These are phyloP conservation scores for Lucilia cuprina DNA, from an alignment of 1,140 invertebrate species.

Conservation along the genomic window DNA sequence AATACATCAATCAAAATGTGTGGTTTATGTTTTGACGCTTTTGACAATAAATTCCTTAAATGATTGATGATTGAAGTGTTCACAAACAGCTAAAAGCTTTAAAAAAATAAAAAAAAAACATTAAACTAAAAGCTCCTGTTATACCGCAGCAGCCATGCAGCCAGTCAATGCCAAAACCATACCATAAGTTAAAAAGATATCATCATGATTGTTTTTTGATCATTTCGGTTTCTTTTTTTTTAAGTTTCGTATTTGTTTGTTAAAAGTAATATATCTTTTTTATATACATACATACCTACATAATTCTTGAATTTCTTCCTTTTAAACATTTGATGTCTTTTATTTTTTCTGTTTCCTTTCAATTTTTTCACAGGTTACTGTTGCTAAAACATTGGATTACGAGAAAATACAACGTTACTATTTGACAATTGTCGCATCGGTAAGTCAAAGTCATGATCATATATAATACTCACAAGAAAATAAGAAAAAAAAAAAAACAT, in stretches of 20 bases:
- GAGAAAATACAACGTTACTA: constrained; percentile 88
- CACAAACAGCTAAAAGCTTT: not conserved
- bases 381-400: constrained; percentile 88
- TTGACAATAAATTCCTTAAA: constrained; percentile 34
- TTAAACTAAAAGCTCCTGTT: not conserved
- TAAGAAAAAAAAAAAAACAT: not conserved
- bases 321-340: not conserved
- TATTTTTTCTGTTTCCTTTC: not conserved
- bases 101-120: not conserved
- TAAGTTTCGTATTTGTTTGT: not conserved
- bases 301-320: not conserved
- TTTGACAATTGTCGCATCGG: constrained; percentile 86
- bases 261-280: not conserved
- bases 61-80: constrained; percentile 33
- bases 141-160: not conserved
- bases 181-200: not conserved
- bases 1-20: constrained; percentile 30
- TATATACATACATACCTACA: too few relatives aligned
- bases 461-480: constrained; percentile 4
- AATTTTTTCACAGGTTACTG: constrained; percentile 68
- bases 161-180: constrained; percentile 1
- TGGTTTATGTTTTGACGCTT: constrained; percentile 32
- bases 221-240: not conserved
- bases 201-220: constrained; percentile 28
- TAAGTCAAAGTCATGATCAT: constrained; percentile 67